These are phyloP conservation scores for Anguilla obscura DNA, from an alignment of 2,797 vertebrate species.

Conservation along the genomic window DNA sequence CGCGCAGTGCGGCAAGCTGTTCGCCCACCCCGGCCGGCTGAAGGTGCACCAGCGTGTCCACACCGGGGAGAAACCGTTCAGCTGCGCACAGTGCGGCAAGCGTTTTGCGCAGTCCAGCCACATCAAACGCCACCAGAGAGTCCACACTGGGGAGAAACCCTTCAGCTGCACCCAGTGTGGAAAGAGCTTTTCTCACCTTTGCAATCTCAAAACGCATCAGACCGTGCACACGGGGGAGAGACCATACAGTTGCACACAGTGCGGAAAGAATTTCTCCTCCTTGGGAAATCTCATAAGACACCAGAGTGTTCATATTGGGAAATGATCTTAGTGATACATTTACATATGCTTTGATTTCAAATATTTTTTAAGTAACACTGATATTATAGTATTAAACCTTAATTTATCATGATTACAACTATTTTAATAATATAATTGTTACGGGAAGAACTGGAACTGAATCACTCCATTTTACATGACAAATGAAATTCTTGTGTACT, in stretches of 20 bases:
- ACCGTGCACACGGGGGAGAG: constrained; percentile 63
- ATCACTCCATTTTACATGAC: background rate
- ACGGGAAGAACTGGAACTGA: background rate
- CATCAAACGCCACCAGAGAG: constrained; percentile 27
- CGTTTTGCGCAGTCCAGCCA: background rate
- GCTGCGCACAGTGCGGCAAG: constrained; percentile 8
- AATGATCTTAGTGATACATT: background rate
- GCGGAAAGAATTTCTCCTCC: constrained; percentile 62
- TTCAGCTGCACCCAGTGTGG: background rate
- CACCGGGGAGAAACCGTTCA: constrained; percentile 18
- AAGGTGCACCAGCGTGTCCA: constrained; percentile 34
- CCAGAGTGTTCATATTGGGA: constrained; percentile 51
- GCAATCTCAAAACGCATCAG: constrained; percentile 44
- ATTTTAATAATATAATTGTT: background rate
- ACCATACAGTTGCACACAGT: constrained; percentile 58
- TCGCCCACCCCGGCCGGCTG: constrained; percentile 22
- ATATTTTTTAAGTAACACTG: background rate
- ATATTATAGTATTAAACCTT: background rate
- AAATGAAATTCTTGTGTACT: background rate
- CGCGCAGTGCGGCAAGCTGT: constrained; percentile 33
- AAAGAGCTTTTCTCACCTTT: constrained; percentile 11
- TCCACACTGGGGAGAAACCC: constrained; percentile 23
- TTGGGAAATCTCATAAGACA: constrained; percentile 63
- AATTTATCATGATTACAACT: constrained; percentile 5
- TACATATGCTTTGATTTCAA: background rate